A percentile compares a stretch with the other conserved stretches of the same genome.
Evolutionary conservation across 2,888 invertebrate genomes (phyloP).

Genomic region (Deilephila porcellus): DNA sequence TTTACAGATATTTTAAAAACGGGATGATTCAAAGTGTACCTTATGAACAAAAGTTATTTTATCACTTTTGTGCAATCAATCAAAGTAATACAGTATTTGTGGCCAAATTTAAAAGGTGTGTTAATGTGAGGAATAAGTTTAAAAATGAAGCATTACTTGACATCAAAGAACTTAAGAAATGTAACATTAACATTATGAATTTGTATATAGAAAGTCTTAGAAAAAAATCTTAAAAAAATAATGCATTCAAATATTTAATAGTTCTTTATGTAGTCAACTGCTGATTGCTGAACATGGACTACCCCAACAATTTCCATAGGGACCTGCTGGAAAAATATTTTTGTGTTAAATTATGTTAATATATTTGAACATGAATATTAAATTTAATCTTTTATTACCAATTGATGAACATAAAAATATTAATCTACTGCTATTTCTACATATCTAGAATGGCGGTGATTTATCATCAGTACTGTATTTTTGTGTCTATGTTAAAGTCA

Average conservation of each 20-base stretch:
- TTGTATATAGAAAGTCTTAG: constrained; percentile 60
- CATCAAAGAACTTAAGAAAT: constrained; percentile 63
- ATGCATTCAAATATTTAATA: neutral
- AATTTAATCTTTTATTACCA: too few species aligned
- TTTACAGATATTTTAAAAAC: constrained; percentile 76
- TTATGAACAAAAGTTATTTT: constrained; percentile 75
- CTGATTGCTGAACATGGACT: too few species aligned
- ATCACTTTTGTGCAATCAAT: constrained; percentile 72
- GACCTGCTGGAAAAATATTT: too few species aligned
- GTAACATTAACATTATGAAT: constrained; percentile 61
- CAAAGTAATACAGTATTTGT: constrained; percentile 66
- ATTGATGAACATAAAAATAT: too few species aligned
- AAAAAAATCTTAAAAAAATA: constrained; percentile 27
- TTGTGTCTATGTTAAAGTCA: too few species aligned
- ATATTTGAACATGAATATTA: too few species aligned
- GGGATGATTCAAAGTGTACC: constrained; percentile 65
- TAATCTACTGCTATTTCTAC: too few species aligned
- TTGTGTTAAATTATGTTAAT: too few species aligned
- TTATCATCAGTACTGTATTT: too few species aligned
- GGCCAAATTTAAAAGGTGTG: constrained; percentile 62
- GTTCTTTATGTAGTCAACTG: neutral
- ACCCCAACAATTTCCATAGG: too few species aligned
- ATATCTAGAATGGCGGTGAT: too few species aligned
- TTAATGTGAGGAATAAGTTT: constrained; percentile 69
- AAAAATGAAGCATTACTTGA: constrained; percentile 69